Evolutionary conservation across 1,140 invertebrate genomes (phyloP).

Genomic region (Diprion similis): DNA sequence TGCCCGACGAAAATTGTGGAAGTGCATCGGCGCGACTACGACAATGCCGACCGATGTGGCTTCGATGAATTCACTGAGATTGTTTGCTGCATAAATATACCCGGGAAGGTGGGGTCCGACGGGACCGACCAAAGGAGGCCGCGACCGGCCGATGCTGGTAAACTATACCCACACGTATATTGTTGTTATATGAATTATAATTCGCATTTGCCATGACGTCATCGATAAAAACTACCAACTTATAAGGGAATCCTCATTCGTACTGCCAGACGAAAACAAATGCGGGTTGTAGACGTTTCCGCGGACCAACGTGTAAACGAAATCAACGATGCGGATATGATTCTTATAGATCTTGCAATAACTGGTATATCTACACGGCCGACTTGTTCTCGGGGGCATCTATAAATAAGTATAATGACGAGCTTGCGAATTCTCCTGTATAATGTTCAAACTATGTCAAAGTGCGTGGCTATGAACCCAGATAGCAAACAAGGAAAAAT

Average conservation of each 20-base stretch:
- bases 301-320: no score
- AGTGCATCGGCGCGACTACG: constrained; percentile 36
- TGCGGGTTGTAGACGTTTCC: no score
- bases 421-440: no score
- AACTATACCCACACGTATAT: constrained; percentile 9
- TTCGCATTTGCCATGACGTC: constrained; percentile 41
- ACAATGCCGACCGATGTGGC: constrained; percentile 41
- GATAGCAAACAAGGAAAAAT: no score
- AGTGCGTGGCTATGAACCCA: no score
- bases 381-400: no score
- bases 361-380: no score
- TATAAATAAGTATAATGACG: no score
- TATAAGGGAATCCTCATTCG: background rate
- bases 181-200: background rate
- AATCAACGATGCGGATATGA: no score
- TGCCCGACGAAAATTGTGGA: constrained; percentile 43
- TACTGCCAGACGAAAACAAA: no score
- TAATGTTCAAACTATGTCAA: no score
- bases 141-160: constrained; percentile 26
- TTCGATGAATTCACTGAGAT: constrained; percentile 44
- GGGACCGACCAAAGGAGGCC: background rate
- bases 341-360: no score
- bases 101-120: background rate
- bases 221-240: constrained; percentile 29
- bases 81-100: constrained; percentile 45